Base-by-base conservation (phyloP, 2,888 invertebrate species). In the Sinelater perroti region DNA sequence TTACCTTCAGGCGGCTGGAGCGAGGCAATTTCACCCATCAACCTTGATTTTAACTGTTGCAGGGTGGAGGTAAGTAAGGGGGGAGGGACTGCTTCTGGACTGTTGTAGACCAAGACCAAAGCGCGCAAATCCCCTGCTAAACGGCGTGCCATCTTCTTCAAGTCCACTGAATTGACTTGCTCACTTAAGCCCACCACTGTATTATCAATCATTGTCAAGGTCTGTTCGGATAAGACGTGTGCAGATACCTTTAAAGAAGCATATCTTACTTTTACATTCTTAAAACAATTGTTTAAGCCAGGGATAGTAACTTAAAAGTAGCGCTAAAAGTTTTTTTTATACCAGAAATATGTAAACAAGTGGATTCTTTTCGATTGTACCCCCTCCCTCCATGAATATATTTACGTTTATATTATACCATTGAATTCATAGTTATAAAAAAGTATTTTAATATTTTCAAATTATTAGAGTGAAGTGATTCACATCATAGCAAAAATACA, bases 181-280 rank as follows among this genome's bases (percentile, higher is more conserved):
- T 81, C 81, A 54, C 78, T 80, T 63, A 87, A 75, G 2, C 85
- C 82, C n/a, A 81, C 81, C n/a, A 87, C 83, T 5, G 86, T 79
- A 65, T 82, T 85, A 64, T 85, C 84, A 52, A 87, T 82, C 67
- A 86, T 79, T 26, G 82, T 80, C 61, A 84, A 78, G 1, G 85
- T 85, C 68, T 84, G 84, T 63, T 85, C 84, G 2, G 83, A 83
- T 26, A 85, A 72, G 47, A 85, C 86, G 68, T 85, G 86, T 30
- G 81, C 81, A 14, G 85, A 83, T 21, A 85, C 83, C 84, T 84
- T 69, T 64, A 50, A 50, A 46, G 56, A 24, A 55, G 4, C 3
- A 18, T 18, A 18, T 30, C 13, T 4, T 10, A 10, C 1, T 30
- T 30, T 5, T n/a, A n/a, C n/a, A n/a, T n/a, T n/a, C n/a, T n/a